A percentile compares a stretch with the other conserved stretches of the same genome.
These are phyloP conservation scores for Maccullochella peelii DNA, from an alignment of 2,113 vertebrate genomes.

Conservation along the genomic window DNA sequence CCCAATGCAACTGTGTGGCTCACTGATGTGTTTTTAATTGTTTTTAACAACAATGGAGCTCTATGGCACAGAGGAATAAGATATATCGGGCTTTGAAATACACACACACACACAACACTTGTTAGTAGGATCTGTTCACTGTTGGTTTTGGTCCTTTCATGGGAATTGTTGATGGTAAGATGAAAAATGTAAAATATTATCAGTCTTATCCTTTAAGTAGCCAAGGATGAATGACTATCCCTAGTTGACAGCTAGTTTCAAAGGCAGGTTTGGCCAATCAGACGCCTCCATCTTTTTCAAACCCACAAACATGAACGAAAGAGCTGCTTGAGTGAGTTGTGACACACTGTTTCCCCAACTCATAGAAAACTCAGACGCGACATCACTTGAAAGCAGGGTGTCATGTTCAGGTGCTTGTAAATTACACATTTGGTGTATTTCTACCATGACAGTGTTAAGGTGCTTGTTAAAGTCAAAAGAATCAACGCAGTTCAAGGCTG, in stretches of 20 bases:
- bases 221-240: constrained; percentile 26
- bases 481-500: constrained; percentile 35
- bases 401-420: constrained; percentile 72
- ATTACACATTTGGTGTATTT: constrained; percentile 60
- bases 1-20: neutral
- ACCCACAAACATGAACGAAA: neutral
- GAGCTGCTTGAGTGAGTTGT: constrained; percentile 21
- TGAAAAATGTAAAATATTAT: constrained; percentile 7
- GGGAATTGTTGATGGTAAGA: neutral
- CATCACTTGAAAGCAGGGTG: constrained; percentile 67
- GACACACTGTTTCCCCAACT: constrained; percentile 2
- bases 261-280: constrained; percentile 10
- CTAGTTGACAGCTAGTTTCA: neutral
- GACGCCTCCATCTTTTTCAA: neutral
- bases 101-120: no score
- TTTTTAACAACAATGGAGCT: neutral
- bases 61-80: no score
- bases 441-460: constrained; percentile 58
- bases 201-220: constrained; percentile 8
- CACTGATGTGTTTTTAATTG: neutral
- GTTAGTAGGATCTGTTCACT: no score
- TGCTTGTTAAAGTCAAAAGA: constrained; percentile 60
- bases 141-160: constrained; percentile 7
- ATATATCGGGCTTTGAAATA: neutral
- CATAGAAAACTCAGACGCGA: constrained; percentile 28